Evolutionary conservation across 2,888 invertebrate species (phyloP), one percentile per base, ranked within the genome.

Genomic region (Melinaea menophilus): DNA sequence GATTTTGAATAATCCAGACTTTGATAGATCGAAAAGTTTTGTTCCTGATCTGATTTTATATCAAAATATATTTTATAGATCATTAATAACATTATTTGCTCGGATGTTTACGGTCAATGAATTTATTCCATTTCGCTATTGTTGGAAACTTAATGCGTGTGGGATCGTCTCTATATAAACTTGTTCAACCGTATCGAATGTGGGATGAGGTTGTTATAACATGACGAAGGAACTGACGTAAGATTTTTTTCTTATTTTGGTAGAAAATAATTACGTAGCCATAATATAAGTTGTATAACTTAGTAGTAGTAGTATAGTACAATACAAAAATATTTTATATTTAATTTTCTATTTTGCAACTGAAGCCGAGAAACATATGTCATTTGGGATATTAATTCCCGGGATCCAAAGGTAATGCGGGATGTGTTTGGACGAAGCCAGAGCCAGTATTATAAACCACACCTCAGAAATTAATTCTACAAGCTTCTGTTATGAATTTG

Each of bases 61-160:
- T 22, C 22, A 22, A 22, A 22, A 22, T 22, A 22, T 22, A 22
- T 22, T 22, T 22, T 22, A 22, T 22, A 22, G 22, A 22, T 22
- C 22, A 22, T 22, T 22, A 22, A 22, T 22, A 22, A 22, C 22
- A 22, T 22, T 22, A 22, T 22, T 22, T 22, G 22, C 22, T 22
- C 22, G 22, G 22, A 46, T 41, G 35, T 59, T 59, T 13, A 59
- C 58, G 13, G 47, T 59, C 37, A 59, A 51, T 35, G 51, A 59
- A 22, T 51, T 35, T 34, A 59, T 59, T 51, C 11, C 11, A 13
- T 31, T 54, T 33, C 59, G n/a, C 34, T 45, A 45, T 51, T 45
- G 54, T 59, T 31, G 51, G 5, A 31, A 51, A 51, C 51, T 7
- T 51, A 51, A 51, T 51, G 51, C 31, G 51, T 51, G 31, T 51